Evolutionary conservation across 2,113 vertebrate genomes (phyloP).

Genomic region (Gymnarchus niloticus): DNA sequence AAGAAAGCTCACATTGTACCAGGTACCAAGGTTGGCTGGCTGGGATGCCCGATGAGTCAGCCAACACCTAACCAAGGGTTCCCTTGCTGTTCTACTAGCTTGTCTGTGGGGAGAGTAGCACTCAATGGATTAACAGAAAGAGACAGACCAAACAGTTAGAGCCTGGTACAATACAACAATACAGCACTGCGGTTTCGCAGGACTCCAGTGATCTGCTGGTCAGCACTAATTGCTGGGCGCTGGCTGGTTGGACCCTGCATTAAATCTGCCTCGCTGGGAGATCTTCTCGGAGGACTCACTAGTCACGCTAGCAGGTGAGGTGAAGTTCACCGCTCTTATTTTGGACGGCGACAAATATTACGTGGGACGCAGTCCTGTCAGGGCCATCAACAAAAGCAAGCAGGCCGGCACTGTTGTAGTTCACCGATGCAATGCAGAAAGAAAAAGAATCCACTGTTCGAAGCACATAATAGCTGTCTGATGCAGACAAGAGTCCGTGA

Average conservation of each 20-base stretch:
- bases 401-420: neutral
- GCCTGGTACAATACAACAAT: slow-evolving; percentile 53
- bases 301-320: neutral
- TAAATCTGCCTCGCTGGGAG: slow-evolving; percentile 16
- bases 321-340: neutral
- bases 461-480: neutral
- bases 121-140: slow-evolving; percentile 37
- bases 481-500: neutral
- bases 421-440: neutral
- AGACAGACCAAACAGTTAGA: slow-evolving; percentile 37
- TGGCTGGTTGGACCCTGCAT: slow-evolving; percentile 25
- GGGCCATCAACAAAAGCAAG: neutral
- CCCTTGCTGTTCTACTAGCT: neutral
- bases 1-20: slow-evolving; percentile 18
- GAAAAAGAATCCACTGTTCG: slow-evolving; percentile 18
- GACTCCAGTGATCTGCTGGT: slow-evolving; percentile 45
- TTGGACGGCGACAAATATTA: neutral
- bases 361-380: neutral
- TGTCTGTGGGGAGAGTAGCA: neutral
- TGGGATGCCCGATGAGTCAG: neutral
- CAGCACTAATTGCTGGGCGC: slow-evolving; percentile 50
- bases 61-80: neutral
- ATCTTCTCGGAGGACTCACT: neutral
- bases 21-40: neutral
- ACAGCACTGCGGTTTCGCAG: slow-evolving; percentile 21